Conservation (phyloP, 2,888 invertebrate species). For the Cephus sareptanus region DNA sequence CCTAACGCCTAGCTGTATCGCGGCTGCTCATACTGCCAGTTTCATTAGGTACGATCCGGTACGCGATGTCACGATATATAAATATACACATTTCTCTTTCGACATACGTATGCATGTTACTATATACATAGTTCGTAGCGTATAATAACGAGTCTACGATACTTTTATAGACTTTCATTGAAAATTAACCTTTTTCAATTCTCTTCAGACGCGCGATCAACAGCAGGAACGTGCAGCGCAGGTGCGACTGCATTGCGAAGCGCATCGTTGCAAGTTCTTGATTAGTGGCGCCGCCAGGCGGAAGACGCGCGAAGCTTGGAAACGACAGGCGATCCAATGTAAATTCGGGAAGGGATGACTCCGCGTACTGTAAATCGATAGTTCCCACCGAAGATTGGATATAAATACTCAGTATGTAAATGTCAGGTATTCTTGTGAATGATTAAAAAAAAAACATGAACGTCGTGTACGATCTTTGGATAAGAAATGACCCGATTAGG, state of each 20-base stretch:
- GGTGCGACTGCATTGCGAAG: neutral
- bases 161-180: too few relatives aligned
- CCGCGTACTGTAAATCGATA: neutral
- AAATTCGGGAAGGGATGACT: neutral
- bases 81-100: neutral
- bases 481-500: neutral
- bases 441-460: neutral
- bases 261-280: neutral
- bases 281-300: neutral
- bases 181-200: too few relatives aligned
- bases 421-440: neutral
- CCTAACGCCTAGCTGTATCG: constrained; percentile 31
- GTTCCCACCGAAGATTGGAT: neutral
- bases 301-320: neutral
- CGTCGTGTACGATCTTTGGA: neutral
- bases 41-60: constrained; percentile 25
- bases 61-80: neutral
- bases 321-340: neutral
- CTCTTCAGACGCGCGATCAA: too few relatives aligned
- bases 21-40: constrained; percentile 22
- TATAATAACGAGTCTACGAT: neutral
- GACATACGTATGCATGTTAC: neutral
- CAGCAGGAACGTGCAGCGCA: neutral
- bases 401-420: neutral
- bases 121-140: neutral